Base-by-base conservation (phyloP, 2,888 invertebrate genomes). In the Latrodectus elegans region DNA sequence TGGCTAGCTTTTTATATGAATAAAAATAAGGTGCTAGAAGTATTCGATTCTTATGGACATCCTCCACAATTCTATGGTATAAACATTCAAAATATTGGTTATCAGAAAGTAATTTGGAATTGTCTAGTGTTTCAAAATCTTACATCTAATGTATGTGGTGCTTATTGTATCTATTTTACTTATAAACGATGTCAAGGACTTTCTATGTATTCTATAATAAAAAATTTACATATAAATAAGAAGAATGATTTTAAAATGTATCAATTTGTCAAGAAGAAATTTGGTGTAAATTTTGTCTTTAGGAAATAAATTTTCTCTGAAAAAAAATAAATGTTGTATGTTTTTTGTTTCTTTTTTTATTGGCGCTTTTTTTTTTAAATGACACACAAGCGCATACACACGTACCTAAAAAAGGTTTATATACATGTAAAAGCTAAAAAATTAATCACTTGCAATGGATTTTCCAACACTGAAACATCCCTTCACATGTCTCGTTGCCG, bases 21-120 rank as follows among this genome's bases (percentile, higher is more conserved):
- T 6, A 12, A 67, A 52, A 70, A 64, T 6, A 78, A 80, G 2
- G 65, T 64, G 14, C 38, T 73, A n/a, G 74, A 78, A 67, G 78
- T 84, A 22, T 85, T 89, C 55, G 85, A 89, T 55, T 78, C 78
- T 6, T 86, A 76, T 71, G 86, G 89, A 26, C 49, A 77, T 22
- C 76, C 86, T 49, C 77, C 82, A 8, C 15, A 75, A 15, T 71
- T 60, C 65, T 77, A 65, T 65, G 52, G 52, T 14, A 11, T 60
- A 3, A 6, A 12, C 26, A 15, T 72, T 49, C 11, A 1, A 14
- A 15, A 17, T 14, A 64, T 51, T n/a, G n/a, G 15, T 55, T 14
- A 14, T 55, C 15, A 11, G 11, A 55, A 6, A 14, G 55, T 6
- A 2, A 14, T 11, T 55, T 67, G 52, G 77, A 84, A 84, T 22